These are phyloP conservation scores for Polydrusus pterygomalis DNA, from an alignment of 2,888 invertebrate genomes.

Conservation along the genomic window DNA sequence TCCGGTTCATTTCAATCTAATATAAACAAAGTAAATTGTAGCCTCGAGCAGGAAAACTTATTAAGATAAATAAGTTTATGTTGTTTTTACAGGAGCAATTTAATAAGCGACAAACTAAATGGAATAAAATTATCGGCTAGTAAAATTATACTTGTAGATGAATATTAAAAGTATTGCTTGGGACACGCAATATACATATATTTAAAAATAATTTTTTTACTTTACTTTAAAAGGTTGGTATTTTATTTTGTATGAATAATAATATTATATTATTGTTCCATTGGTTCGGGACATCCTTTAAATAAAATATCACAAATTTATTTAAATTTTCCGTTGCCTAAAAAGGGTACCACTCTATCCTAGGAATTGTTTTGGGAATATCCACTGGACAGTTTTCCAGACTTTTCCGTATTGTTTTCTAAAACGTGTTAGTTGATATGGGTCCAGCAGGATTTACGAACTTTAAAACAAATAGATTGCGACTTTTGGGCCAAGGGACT, in stretches of 20 bases:
- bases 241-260: too few relatives aligned
- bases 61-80: conserved; percentile 17
- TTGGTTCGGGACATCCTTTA: too few relatives aligned
- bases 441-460: conserved; percentile 16
- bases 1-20: conserved; percentile 17
- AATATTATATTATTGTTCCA: too few relatives aligned
- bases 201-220: too few relatives aligned
- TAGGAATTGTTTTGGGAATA: conserved; percentile 20
- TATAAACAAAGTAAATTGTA: conserved; percentile 18
- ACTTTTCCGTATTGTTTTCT: conserved; percentile 20
- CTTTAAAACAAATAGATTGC: conserved; percentile 26
- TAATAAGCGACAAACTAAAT: too few relatives aligned
- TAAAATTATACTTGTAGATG: too few relatives aligned
- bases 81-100: neutral
- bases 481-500: conserved; percentile 17
- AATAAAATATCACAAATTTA: too few relatives aligned
- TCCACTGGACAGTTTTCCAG: conserved; percentile 12
- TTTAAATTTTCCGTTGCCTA: neutral
- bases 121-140: too few relatives aligned
- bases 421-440: conserved; percentile 21
- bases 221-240: too few relatives aligned
- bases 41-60: conserved; percentile 7
- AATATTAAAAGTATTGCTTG: too few relatives aligned
- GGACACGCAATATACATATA: too few relatives aligned
- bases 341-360: neutral